Conservation (phyloP, 2,113 vertebrate species). For the Chaetodon trifascialis region DNA sequence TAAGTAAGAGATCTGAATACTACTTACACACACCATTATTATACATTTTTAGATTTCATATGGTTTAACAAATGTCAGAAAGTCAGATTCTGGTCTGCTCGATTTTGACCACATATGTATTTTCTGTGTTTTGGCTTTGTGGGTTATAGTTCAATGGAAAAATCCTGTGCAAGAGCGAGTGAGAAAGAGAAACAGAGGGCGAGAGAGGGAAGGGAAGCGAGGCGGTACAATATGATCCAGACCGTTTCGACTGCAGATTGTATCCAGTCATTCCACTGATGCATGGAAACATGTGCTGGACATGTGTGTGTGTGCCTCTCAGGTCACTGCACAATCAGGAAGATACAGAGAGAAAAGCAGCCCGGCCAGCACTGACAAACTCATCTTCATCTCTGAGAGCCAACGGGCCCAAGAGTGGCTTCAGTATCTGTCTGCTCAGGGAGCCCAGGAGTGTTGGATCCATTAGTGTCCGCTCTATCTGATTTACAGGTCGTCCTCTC, state of each 20-base stretch:
- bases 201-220: conserved; percentile 26
- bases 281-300: conserved; percentile 81
- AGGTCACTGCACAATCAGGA: conserved; percentile 75
- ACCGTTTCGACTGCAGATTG: conserved; percentile 53
- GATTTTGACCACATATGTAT: neutral
- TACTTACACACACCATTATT: neutral
- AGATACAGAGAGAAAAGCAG: conserved; percentile 20
- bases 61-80: neutral
- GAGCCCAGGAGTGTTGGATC: conserved; percentile 64
- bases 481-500: conserved; percentile 77
- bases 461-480: conserved; percentile 78
- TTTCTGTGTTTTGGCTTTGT: neutral
- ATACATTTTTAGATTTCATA: neutral
- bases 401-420: conserved; percentile 52
- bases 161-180: conserved; percentile 14
- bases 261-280: conserved; percentile 63
- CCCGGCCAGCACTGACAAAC: conserved; percentile 23
- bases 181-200: neutral
- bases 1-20: too few species aligned
- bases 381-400: conserved; percentile 49
- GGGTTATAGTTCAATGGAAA: conserved; percentile 53
- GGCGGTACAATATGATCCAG: conserved; percentile 61
- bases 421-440: conserved; percentile 49
- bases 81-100: neutral
- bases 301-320: conserved; percentile 80